A percentile compares a stretch with the other conserved stretches of the same genome.
Evolutionary conservation across 53 echinoderm and acorn worm species (phyloP).

Genomic region (Mesocentrotus franciscanus): DNA sequence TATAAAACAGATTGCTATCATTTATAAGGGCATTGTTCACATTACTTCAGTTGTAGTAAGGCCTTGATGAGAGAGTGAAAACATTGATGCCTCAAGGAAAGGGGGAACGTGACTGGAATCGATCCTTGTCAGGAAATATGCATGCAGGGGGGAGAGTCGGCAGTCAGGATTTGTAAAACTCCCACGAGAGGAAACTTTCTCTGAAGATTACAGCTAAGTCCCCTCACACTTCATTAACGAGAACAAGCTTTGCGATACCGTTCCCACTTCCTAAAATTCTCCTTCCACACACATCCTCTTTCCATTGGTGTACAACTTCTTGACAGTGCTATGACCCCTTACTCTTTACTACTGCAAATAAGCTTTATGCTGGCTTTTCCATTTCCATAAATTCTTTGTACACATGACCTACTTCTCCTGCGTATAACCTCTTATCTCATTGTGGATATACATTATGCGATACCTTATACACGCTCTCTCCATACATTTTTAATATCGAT

Average conservation of each 20-base stretch:
- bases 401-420: not conserved
- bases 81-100: not conserved
- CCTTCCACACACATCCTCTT: not conserved
- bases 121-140: constrained; percentile 9
- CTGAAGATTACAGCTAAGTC: constrained; percentile 20
- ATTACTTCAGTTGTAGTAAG: not conserved
- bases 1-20: not conserved
- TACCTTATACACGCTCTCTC: not conserved
- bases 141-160: not conserved
- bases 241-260: constrained; percentile 3
- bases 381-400: not conserved
- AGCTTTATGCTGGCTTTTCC: not conserved
- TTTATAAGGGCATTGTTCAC: not conserved
- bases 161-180: not conserved
- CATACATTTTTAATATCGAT: not conserved
- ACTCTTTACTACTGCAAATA: not conserved
- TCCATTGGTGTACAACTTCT: not conserved
- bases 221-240: not conserved
- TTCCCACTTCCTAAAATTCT: not conserved
- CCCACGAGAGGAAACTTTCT: constrained; percentile 1
- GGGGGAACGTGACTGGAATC: not conserved
- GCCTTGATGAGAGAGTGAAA: not conserved
- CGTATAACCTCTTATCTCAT: not conserved
- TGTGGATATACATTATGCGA: not conserved
- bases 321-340: not conserved